phyloP scores from a whole-genome alignment of 2,113 vertebrate genomes.

The Anarhynchus alexandrinus region DNA sequence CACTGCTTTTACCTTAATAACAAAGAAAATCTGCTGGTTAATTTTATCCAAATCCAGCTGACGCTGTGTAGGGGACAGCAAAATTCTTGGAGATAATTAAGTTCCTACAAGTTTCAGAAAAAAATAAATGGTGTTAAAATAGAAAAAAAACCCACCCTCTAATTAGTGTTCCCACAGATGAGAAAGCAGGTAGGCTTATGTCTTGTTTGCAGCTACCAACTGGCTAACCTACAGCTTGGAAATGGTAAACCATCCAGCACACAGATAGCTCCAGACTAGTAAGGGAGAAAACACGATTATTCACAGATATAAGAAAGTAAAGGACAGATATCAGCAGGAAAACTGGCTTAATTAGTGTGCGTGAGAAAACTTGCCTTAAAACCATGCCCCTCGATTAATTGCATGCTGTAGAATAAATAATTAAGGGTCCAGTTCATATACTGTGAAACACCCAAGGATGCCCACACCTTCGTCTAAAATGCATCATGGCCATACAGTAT shows the following conservation, averaged over 20 bases:
- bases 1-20: not conserved
- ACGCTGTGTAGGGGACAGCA: not conserved
- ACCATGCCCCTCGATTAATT: not conserved
- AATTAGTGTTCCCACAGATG: not conserved
- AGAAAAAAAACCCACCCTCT: not conserved
- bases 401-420: not conserved
- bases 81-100: not conserved
- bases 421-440: not conserved
- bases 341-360: not conserved
- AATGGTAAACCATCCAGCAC: not conserved
- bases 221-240: not conserved
- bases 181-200: constrained; percentile 4
- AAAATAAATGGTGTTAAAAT: not conserved
- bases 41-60: not conserved
- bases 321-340: not conserved
- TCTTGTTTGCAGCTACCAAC: not conserved
- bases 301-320: not conserved
- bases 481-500: accelerated
- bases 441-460: not conserved
- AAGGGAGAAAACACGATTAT: not conserved
- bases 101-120: not conserved
- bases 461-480: not conserved
- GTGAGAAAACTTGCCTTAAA: not conserved
- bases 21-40: not conserved
- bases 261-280: not conserved